Base-by-base conservation (phyloP, 2,113 vertebrate species). In the Engraulis encrasicolus region DNA sequence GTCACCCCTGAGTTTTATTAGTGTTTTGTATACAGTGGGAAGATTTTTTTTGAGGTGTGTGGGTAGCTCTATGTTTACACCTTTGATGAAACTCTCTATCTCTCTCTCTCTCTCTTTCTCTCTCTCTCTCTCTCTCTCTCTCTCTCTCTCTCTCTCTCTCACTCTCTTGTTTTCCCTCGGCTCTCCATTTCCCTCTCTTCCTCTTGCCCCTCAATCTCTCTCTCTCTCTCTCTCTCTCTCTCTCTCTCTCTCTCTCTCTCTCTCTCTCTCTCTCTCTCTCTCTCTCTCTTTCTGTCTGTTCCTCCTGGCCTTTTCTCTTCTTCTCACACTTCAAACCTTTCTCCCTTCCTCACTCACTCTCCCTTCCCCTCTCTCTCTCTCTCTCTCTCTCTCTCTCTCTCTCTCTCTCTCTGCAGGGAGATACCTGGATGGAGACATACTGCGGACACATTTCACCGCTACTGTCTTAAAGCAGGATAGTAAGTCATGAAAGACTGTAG, bases 341-440 rank as follows among this genome's bases (percentile, higher is more conserved):
- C n/a, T n/a, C 34, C 12, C 23, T 66, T 27, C 20, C 78, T 74
- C 78, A n/a, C 50, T 54, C 50, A 19, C 18, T 19, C 50, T 19
- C 50, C 6, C 50, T 19, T 6, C 20, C 50, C 20, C 9, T 54
- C 50, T 54, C 18, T 54, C 54, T 58, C 20, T 58, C 19, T 58
- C 20, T n/a, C 19, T 58, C 20, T 58, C 54, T 58, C 7, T 58
- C 19, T 58, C 14, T 36, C 78, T 45, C 9, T 27, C 38, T 36
- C 6, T 61, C 19, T 50, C 14, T 71, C 48, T 82, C 20, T 92
- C 89, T 90, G n/a, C 90, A 99, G 98, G 98, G 4, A 96, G 94
- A 78, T 96, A 98, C 89, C 90, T 99, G 94, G 96, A 99, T 93
- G 95, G 95, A 84, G 95, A 96, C 9, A 90, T 94, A 80, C 95